phyloP scores from a whole-genome alignment of 2,797 vertebrate species.

The Vireo griseus region DNA sequence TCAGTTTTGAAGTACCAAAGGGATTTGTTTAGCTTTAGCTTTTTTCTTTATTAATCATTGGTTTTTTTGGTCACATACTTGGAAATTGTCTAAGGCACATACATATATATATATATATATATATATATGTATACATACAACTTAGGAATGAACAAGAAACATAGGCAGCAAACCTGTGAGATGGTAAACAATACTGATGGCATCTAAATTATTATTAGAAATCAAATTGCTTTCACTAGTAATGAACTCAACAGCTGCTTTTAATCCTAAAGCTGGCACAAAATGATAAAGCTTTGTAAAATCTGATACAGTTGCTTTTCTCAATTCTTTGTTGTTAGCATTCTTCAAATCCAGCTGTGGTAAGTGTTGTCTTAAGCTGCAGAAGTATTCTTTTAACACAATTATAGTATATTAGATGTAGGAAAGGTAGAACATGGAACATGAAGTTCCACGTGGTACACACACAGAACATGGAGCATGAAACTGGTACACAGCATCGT shows the following conservation, averaged over 20 bases:
- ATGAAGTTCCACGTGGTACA: neutral
- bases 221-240: conserved; percentile 40
- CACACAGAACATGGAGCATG: neutral
- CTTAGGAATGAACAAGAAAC: neutral
- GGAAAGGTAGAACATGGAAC: neutral
- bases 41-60: neutral
- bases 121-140: too few species aligned
- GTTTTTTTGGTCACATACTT: conserved; percentile 73
- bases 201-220: conserved; percentile 23
- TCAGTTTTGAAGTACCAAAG: neutral
- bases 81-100: conserved; percentile 19
- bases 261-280: conserved; percentile 14
- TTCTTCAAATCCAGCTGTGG: conserved; percentile 46
- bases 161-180: neutral
- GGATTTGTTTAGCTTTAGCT: conserved; percentile 74
- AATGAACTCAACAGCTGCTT: conserved; percentile 46
- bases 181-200: neutral
- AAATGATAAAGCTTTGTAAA: neutral
- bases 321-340: neutral
- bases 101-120: too few species aligned
- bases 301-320: conserved; percentile 13
- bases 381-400: conserved; percentile 6
- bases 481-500: neutral
- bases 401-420: neutral
- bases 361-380: conserved; percentile 20